phyloP scores from a whole-genome alignment of 2,113 vertebrate species.

The Perognathus longimembris region DNA sequence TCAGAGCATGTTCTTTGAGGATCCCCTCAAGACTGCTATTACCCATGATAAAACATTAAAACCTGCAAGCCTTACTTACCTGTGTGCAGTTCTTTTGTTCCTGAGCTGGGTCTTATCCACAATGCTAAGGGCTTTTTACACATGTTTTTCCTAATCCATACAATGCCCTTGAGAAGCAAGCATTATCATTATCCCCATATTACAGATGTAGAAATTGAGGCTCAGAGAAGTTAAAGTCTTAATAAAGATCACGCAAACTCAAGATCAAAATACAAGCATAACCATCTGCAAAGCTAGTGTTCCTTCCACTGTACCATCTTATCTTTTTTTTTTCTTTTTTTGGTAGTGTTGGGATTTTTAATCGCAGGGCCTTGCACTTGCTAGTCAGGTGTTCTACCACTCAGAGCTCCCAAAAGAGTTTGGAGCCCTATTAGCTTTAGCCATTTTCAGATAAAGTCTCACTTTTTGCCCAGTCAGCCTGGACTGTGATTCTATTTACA shows the following conservation, averaged over 20 bases:
- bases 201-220: background rate
- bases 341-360: no score
- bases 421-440: no score
- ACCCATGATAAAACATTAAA: slow-evolving; percentile 77
- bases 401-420: no score
- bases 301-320: background rate
- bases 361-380: no score
- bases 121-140: slow-evolving; percentile 5
- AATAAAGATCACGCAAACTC: background rate
- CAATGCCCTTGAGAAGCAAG: background rate
- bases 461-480: no score
- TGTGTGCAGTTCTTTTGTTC: slow-evolving; percentile 36
- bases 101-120: background rate
- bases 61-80: slow-evolving; percentile 66
- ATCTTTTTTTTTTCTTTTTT: background rate
- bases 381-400: no score
- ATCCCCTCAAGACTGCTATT: slow-evolving; percentile 17
- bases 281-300: background rate
- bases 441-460: no score
- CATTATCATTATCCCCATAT: background rate
- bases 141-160: background rate
- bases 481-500: no score
- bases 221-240: slow-evolving; percentile 34
- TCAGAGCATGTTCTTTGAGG: slow-evolving; percentile 28
- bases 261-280: slow-evolving; percentile 39